phyloP scores from a whole-genome alignment of 2,888 invertebrate species.

The Sthenelais limicola region DNA sequence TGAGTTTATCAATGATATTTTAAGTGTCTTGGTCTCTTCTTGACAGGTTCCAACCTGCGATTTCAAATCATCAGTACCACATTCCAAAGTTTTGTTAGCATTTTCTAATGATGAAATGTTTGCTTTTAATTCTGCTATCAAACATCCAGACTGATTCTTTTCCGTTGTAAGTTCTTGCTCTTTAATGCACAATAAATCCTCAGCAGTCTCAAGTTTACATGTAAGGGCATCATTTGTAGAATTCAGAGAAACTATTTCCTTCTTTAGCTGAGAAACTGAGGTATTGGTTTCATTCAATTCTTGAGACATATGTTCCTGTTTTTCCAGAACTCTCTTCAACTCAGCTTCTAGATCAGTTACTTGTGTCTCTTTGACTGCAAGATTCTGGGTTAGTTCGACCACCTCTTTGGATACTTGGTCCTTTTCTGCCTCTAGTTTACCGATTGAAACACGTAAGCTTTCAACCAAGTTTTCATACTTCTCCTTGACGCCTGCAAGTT shows the following conservation, averaged over 20 bases:
- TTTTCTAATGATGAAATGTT: too few relatives aligned
- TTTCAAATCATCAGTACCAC: too few relatives aligned
- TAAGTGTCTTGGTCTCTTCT: too few relatives aligned
- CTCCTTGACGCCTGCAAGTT: too few relatives aligned
- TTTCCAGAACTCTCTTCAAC: background rate
- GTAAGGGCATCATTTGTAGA: background rate
- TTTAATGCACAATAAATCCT: too few relatives aligned
- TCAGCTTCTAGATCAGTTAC: background rate
- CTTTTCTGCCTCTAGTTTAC: conserved; percentile 11
- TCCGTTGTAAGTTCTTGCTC: too few relatives aligned
- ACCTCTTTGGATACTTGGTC: background rate
- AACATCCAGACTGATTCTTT: too few relatives aligned
- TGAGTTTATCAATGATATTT: too few relatives aligned
- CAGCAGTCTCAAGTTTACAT: conserved; percentile 1
- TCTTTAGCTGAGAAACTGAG: background rate
- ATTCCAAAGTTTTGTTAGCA: too few relatives aligned
- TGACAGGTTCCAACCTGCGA: too few relatives aligned
- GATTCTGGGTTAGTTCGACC: background rate
- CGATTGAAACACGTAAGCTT: background rate
- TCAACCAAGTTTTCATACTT: background rate
- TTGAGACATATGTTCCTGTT: conserved; percentile 16
- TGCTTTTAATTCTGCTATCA: too few relatives aligned
- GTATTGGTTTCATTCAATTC: background rate
- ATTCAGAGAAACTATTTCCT: background rate
- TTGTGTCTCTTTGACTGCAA: background rate